Base-by-base conservation (phyloP, 2,888 invertebrate species). In the Agrotis ipsilon region DNA sequence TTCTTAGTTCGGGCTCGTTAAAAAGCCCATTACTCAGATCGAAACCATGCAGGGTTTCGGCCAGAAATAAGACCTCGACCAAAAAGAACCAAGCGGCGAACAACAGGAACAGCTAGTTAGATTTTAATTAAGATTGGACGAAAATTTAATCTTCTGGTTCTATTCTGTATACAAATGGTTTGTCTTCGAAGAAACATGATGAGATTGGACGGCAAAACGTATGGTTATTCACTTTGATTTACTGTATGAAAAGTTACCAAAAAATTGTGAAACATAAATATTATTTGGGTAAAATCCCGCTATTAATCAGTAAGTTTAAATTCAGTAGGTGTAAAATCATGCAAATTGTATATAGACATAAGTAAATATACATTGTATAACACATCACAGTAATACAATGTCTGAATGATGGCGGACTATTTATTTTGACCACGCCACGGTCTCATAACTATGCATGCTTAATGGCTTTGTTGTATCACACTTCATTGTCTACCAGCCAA, bases 361-460 rank as follows among this genome's bases (percentile, higher is more conserved):
- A 59, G 32, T 7, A 48, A n/a, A n/a, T 48, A 68, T 21, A 16
- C n/a, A n/a, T 67, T 49, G 19, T 69, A 43, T 58, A 21, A 57
- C 54, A 55, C 16, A 48, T 61, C 27, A 32, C 76, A 68, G 48
- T 1, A 55, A 24, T 55, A 32, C 13, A 48, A 52, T 49, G 61
- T 78, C 49, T 69, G 59, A 67, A 65, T 78, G 49, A 68, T 59
- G 54, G 45, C 65, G 24, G 57, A 46, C 67, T 65, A 58, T 67
- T 83, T 61, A 71, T 45, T 68, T 68, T 43, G 55, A 77, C 57
- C 64, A 59, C 18, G 78, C 65, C 55, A 75, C 84, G 82, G 82
- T 88, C 89, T 86, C 91, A 88, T 89, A 68, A 72, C 67, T 76
- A 71, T 78, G 61, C 46, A 68, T 69, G 52, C 46, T 63, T 48